A percentile compares a stretch with the other conserved stretches of the same genome.
phyloP scores from a whole-genome alignment of 2,888 invertebrate genomes.

The Oligia latruncula region DNA sequence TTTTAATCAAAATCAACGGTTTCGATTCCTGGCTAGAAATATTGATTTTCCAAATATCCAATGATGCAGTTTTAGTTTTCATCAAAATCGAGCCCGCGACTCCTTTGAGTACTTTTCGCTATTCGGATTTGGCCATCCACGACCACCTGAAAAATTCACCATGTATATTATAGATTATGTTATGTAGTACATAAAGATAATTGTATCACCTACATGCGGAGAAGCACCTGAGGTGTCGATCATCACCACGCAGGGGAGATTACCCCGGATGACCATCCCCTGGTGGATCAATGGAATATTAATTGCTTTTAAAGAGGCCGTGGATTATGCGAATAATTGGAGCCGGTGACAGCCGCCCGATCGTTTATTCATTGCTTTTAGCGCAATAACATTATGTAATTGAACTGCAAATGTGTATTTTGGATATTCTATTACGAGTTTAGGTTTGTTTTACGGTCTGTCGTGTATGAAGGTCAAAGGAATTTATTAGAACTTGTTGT shows the following conservation, averaged over 20 bases:
- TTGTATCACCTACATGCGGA: background rate
- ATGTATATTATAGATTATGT: no score
- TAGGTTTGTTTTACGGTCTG: background rate
- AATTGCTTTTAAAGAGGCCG: constrained; percentile 85
- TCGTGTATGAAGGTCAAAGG: background rate
- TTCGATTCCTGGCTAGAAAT: no score
- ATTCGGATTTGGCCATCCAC: no score
- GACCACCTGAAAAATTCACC: no score
- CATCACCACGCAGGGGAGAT: constrained; percentile 63
- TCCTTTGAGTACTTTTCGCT: no score
- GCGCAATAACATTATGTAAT: constrained; percentile 60
- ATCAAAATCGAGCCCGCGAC: no score
- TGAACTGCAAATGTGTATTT: constrained; percentile 46
- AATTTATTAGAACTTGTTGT: background rate
- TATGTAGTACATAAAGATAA: background rate
- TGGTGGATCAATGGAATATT: constrained; percentile 82
- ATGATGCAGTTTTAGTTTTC: no score
- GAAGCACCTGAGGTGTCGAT: constrained; percentile 63
- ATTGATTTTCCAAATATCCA: no score
- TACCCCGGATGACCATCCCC: constrained; percentile 63
- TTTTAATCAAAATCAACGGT: no score
- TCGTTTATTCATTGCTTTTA: constrained; percentile 68
- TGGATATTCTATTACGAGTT: constrained; percentile 32
- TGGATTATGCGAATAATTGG: constrained; percentile 85
- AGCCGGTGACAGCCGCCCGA: constrained; percentile 72